Percentiles rank a stretch among this genome's conserved stretches.
phyloP scores from a whole-genome alignment of 64 coral and sea anemone genomes.

The Catalaphyllia jardinei region DNA sequence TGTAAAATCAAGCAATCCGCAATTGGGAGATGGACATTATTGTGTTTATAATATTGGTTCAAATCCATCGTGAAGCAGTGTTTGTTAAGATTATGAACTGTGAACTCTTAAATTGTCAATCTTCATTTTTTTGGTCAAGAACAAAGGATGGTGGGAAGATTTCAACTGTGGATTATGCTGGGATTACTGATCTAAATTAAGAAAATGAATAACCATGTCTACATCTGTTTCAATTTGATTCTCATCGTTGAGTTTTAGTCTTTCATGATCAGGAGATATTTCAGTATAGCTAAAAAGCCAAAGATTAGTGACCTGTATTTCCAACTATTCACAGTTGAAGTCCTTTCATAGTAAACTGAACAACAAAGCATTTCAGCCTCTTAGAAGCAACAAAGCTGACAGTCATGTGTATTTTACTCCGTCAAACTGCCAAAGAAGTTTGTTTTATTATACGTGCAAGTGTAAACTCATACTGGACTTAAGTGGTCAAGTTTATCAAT shows the following conservation, averaged over 20 bases:
- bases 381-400: conserved; percentile 15
- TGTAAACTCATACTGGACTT: conserved; percentile 1
- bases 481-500: conserved; percentile 6
- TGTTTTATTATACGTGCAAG: conserved; percentile 36
- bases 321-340: background rate
- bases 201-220: background rate
- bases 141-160: background rate
- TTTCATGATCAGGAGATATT: background rate
- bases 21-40: background rate
- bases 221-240: background rate
- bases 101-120: background rate
- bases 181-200: background rate
- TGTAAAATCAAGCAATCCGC: background rate
- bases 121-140: background rate
- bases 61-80: background rate
- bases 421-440: conserved; percentile 18
- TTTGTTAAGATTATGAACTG: conserved; percentile 9
- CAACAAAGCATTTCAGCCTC: conserved; percentile 10
- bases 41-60: background rate
- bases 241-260: background rate
- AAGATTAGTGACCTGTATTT: background rate
- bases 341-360: background rate
- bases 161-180: conserved; percentile 14
- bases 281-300: background rate
- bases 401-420: conserved; percentile 22